These are phyloP conservation scores for Acanthis flammea DNA, from an alignment of 2,797 vertebrate species.

Conservation along the genomic window DNA sequence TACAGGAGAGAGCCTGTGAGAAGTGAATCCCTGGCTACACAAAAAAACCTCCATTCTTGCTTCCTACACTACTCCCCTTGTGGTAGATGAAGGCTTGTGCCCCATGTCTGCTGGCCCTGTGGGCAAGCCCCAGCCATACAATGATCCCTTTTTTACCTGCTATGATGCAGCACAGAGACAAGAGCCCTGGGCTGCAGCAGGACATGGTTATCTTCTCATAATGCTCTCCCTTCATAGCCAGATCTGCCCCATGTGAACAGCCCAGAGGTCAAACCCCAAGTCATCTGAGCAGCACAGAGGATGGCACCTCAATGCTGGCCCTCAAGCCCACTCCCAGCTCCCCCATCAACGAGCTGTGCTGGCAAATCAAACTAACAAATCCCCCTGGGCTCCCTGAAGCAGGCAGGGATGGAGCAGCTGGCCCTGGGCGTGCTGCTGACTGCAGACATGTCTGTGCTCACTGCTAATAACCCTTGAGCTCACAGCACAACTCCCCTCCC, in stretches of 20 bases:
- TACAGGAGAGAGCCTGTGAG: neutral
- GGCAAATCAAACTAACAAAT: neutral
- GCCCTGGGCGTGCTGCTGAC: constrained; percentile 3
- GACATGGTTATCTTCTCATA: neutral
- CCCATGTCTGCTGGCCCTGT: neutral
- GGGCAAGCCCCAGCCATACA: neutral
- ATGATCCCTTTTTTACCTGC: neutral
- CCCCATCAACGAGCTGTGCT: neutral
- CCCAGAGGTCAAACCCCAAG: neutral
- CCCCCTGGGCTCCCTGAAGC: neutral
- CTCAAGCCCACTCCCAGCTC: neutral
- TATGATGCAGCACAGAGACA: neutral
- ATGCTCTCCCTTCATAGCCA: neutral
- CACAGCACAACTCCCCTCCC: constrained; percentile 35
- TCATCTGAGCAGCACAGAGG: neutral
- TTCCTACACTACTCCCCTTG: neutral
- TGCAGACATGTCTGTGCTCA: neutral
- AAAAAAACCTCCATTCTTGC: neutral
- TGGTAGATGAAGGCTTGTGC: neutral
- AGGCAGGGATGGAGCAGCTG: neutral
- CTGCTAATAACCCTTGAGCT: constrained; percentile 19
- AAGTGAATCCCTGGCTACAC: neutral
- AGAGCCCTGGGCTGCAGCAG: neutral
- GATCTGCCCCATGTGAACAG: neutral
- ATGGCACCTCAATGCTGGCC: neutral